Evolutionary conservation across 2,888 invertebrate species (phyloP).

Genomic region (Acanthococcus lagerstroemiae): DNA sequence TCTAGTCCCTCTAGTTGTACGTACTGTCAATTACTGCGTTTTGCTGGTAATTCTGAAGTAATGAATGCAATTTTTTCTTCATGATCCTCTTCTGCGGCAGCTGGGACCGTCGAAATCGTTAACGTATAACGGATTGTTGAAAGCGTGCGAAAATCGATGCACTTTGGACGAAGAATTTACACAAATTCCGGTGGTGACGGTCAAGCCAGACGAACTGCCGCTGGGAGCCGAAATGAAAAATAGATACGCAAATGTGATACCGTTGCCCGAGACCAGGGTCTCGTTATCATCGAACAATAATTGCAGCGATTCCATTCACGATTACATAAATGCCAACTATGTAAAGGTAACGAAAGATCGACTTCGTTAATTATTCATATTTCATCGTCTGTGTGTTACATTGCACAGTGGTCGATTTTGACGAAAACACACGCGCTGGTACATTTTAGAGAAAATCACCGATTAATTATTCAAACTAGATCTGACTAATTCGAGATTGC

Average conservation of each 20-base stretch:
- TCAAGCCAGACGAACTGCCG: conserved; percentile 71
- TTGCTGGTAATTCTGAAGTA: no score
- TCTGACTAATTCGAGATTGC: no score
- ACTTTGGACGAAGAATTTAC: conserved; percentile 71
- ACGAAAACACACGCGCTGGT: neutral
- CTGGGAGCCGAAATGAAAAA: conserved; percentile 83
- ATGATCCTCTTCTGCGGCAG: neutral
- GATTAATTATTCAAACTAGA: no score
- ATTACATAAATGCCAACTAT: conserved; percentile 90
- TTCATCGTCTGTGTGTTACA: neutral
- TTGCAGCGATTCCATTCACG: conserved; percentile 48
- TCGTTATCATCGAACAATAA: conserved; percentile 56
- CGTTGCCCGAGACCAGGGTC: conserved; percentile 82
- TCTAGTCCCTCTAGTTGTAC: no score
- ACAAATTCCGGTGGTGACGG: conserved; percentile 67
- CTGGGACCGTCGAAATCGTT: conserved; percentile 16
- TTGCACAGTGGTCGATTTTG: neutral
- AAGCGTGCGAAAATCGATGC: conserved; percentile 50
- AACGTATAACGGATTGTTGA: conserved; percentile 9
- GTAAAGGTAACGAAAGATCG: conserved; percentile 56
- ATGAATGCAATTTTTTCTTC: no score
- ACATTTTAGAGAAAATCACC: no score
- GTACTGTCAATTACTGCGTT: no score
- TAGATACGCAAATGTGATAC: conserved; percentile 89
- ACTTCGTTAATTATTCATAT: no score